Evolutionary conservation across 2,113 vertebrate species (phyloP), one percentile per base, ranked within the genome.

Genomic region (Podarcis raffonei): DNA sequence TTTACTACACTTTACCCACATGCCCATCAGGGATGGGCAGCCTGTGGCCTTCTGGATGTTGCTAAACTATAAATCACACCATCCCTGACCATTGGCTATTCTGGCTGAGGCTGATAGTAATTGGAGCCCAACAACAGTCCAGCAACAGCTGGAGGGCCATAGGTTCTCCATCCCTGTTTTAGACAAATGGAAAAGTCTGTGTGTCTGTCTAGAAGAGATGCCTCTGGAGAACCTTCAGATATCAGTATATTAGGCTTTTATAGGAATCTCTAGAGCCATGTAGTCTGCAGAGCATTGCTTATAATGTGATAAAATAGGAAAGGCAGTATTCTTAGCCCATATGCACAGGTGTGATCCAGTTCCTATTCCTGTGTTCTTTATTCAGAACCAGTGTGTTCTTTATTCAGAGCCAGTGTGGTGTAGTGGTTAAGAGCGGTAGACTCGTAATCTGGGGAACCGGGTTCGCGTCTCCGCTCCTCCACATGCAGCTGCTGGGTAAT

Each of bases 151-250:
- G 32, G 32, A 20, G 32, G 13, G 59, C 59, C 13, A 62, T 62
- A 62, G 59, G 59, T 62, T 62, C 59, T 62, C 59, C 59, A 62
- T 5, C 59, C 48, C 59, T 62, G 59, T 20, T 62, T 62, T 62
- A 62, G 13, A 75, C 72, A 75, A 75, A 37, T 37, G 6, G 32
- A 35, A 75, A 37, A 37, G 23, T 6, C 27, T 75, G 2, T 7
- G 15, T 75, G 57, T 62, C 15, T 42, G 74, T 37, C 93, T 94
- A 93, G 86, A 94, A 62, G 13, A 62, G 59, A 62, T 93, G 94
- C 87, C 37, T 20, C 1, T 95, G 89, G 92, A 94, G 93, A 93
- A 85, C 81, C 84, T 87, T 90, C 93, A 90, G 80, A 89, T 92
- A 94, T 92, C 39, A 35, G 30, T 87, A 88, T 85, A 86, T 83